phyloP scores from a whole-genome alignment of 2,113 vertebrate genomes.

The Cheilinus undulatus region DNA sequence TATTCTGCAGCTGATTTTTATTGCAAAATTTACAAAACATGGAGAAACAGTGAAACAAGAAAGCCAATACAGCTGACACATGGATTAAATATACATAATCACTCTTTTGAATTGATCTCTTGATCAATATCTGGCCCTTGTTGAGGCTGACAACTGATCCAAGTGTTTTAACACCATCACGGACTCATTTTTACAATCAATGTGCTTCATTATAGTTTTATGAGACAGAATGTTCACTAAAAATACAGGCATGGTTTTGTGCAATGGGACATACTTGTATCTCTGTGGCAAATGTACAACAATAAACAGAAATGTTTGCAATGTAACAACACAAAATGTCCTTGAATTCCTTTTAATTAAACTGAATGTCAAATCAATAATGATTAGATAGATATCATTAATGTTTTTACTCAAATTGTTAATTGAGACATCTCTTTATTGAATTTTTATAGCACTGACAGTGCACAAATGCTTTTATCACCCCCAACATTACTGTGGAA shows the following conservation, averaged over 20 bases:
- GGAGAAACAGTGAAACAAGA: background rate
- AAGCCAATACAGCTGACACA: background rate
- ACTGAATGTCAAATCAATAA: too few relatives aligned
- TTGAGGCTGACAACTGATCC: conserved; percentile 25
- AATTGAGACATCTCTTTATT: too few relatives aligned
- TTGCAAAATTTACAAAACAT: background rate
- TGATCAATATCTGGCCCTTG: conserved; percentile 1
- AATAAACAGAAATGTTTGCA: too few relatives aligned
- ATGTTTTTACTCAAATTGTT: too few relatives aligned
- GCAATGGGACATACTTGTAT: too few relatives aligned
- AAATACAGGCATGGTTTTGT: background rate
- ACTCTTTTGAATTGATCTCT: conserved; percentile 15
- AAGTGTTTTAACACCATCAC: conserved; percentile 42
- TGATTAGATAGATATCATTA: too few relatives aligned
- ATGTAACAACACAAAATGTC: background rate
- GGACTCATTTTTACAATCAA: conserved; percentile 18
- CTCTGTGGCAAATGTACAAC: too few relatives aligned
- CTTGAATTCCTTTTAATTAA: background rate
- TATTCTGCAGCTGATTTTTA: too few relatives aligned
- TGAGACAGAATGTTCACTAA: conserved; percentile 3
- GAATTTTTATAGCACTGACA: too few relatives aligned
- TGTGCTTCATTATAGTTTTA: conserved; percentile 17
- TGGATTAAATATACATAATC: conserved; percentile 24
- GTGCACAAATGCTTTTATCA: too few relatives aligned
- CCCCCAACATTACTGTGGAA: too few relatives aligned